These are phyloP conservation scores for Caenorhabditis sp. DNA, from an alignment of 2,888 invertebrate genomes.

Conservation along the genomic window DNA sequence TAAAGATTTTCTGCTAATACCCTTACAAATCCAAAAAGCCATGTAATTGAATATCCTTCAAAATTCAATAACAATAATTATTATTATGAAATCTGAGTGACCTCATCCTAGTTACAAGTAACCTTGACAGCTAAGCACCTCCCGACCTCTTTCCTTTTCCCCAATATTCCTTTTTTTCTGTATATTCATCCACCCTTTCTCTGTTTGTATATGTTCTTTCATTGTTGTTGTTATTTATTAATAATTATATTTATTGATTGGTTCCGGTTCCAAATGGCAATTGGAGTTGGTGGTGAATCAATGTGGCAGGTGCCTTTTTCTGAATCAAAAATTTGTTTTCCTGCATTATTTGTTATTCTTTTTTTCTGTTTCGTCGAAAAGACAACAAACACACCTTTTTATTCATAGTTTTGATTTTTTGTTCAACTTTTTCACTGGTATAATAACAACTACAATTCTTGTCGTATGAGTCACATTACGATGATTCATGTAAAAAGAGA, in stretches of 20 bases:
- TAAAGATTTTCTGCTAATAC: constrained; percentile 8
- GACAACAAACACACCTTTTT: neutral
- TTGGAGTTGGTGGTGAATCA: constrained; percentile 1
- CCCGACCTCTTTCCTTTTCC: neutral
- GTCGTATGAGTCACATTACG: no score
- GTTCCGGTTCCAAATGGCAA: constrained; percentile 6
- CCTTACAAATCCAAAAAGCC: no score
- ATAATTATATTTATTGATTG: neutral
- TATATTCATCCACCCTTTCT: neutral
- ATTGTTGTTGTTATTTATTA: neutral
- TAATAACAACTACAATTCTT: no score
- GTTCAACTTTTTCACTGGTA: neutral
- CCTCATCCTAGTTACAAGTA: neutral
- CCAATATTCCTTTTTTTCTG: neutral
- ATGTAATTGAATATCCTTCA: no score
- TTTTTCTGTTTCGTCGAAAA: neutral
- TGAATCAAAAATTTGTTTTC: neutral
- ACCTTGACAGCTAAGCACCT: constrained; percentile 10
- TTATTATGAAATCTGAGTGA: neutral
- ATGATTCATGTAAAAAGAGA: no score
- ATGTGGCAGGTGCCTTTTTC: neutral
- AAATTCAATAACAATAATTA: no score
- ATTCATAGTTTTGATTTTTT: constrained; percentile 6
- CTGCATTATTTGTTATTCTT: no score
- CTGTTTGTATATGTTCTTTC: neutral